Percentiles rank a stretch among this genome's conserved stretches.
Conservation (phyloP, 2,797 vertebrate species). For the Megalops cyprinoides region DNA sequence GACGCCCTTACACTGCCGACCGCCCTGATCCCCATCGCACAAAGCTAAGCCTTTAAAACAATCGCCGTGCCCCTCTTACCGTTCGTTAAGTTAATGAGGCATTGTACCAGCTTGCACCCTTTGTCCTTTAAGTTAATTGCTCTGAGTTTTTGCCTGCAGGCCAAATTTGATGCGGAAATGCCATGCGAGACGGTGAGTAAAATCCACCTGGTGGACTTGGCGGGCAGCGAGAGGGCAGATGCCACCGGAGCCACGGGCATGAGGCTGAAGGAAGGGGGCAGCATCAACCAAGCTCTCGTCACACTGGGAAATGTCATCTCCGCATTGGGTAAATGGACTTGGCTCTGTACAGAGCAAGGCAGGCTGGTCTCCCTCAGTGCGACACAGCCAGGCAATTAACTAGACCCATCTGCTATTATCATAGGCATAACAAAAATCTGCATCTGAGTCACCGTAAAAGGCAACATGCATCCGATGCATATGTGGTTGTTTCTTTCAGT, state of each 20-base stretch:
- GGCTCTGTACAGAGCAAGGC: background rate
- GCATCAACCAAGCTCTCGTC: constrained; percentile 97
- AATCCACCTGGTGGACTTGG: constrained; percentile 95
- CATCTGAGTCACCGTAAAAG: background rate
- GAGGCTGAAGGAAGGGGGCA: constrained; percentile 92
- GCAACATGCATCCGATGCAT: background rate
- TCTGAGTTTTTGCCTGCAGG: constrained; percentile 66
- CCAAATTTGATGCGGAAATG: constrained; percentile 96
- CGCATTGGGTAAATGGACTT: constrained; percentile 80
- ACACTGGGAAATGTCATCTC: constrained; percentile 97
- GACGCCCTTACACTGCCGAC: background rate
- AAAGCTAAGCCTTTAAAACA: constrained; percentile 2
- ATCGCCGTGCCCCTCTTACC: background rate
- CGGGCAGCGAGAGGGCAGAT: constrained; percentile 93
- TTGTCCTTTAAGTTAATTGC: background rate
- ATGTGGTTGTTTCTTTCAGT: too few species aligned
- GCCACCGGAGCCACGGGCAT: constrained; percentile 90
- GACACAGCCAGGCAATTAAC: background rate
- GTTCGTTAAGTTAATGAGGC: background rate
- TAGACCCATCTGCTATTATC: background rate
- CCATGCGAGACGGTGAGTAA: constrained; percentile 95
- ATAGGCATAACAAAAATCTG: background rate
- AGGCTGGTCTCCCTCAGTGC: background rate
- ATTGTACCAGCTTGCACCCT: background rate
- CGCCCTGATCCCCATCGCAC: background rate